Percentiles rank a stretch among this genome's conserved stretches.
Evolutionary conservation across 2,888 invertebrate species (phyloP).

Genomic region (Dendrolimus pini): DNA sequence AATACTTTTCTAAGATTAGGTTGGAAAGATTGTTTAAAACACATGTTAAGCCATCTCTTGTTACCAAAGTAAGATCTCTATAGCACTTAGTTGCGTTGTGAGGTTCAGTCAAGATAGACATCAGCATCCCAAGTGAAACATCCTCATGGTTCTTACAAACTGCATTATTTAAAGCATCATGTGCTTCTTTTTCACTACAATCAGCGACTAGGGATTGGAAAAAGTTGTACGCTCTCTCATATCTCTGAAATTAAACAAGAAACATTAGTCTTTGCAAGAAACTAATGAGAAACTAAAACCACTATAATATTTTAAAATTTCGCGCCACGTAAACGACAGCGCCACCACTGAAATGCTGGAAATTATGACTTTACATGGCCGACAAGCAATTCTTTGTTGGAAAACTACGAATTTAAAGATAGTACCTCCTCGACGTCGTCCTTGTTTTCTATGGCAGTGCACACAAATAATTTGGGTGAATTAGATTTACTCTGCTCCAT

Average conservation of each 20-base stretch:
- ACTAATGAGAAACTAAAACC: constrained; percentile 22
- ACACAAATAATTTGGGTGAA: constrained; percentile 86
- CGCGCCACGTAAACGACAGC: constrained; percentile 58
- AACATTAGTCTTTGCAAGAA: constrained; percentile 7
- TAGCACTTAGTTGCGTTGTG: constrained; percentile 90
- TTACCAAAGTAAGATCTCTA: constrained; percentile 92
- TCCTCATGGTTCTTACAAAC: constrained; percentile 96
- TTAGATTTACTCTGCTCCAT: constrained; percentile 78
- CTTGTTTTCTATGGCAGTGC: constrained; percentile 90
- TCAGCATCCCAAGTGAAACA: constrained; percentile 92
- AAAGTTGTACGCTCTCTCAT: constrained; percentile 88
- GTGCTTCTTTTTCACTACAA: constrained; percentile 94
- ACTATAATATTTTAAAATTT: constrained; percentile 46
- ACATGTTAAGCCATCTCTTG: constrained; percentile 90
- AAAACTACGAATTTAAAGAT: constrained; percentile 65
- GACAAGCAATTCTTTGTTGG: constrained; percentile 71
- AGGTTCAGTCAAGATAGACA: constrained; percentile 91
- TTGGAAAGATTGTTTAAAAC: constrained; percentile 89
- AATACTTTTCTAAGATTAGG: constrained; percentile 92
- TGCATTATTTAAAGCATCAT: constrained; percentile 92
- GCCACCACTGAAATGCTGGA: constrained; percentile 63
- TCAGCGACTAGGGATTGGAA: constrained; percentile 87
- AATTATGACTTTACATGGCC: constrained; percentile 69
- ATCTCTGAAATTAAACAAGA: constrained; percentile 82
- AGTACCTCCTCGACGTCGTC: constrained; percentile 94